Evolutionary conservation across 1,140 invertebrate genomes (phyloP), one percentile per base, ranked within the genome.

Genomic region (Diachasma alloeum): DNA sequence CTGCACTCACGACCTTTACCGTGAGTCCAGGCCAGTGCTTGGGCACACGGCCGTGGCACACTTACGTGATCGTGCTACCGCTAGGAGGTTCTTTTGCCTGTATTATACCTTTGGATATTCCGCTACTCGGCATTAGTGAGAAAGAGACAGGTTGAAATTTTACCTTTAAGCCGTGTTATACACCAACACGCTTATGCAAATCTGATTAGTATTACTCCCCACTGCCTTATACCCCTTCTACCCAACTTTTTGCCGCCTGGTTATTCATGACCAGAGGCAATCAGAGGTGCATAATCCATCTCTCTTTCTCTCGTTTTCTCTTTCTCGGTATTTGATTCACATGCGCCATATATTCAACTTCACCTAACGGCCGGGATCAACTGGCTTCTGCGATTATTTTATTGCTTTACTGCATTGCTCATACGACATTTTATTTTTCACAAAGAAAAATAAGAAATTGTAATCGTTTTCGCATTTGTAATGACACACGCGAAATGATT

Each of bases 141-240:
- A 63, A 63, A 63, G 59, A 63, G 59, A 63, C 8, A 63, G 67
- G 42, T 37, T 68, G 22, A 31, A 37, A 36, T 68, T 68, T 68
- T 68, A 19, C 66, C 66, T 37, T 37, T 39, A 68, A 68, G 31
- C 79, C 76, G 78, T 79, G 77, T 74, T 77, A 79, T 69, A 69
- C 56, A 67, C 63, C 74, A 69, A 68, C 70, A 83, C 86, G 83
- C 81, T 86, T 88, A 87, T 88, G 87, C 85, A 87, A 88, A 87
- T 88, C 81, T 85, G 82, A 87, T 85, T 85, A 84, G 82, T 83
- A 70, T 74, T 36, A 53, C 46, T 56, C 24, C 15, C 53, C 39
- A 8, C 13, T 46, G 0, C 46, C 36, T 19, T 6, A 39, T n/a
- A n/a, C 70, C 46, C 36, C 66, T 39, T 0, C 31, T 15, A 36